These are phyloP conservation scores for Ceratotherium simum DNA, from an alignment of 2,113 vertebrate genomes.

Conservation along the genomic window DNA sequence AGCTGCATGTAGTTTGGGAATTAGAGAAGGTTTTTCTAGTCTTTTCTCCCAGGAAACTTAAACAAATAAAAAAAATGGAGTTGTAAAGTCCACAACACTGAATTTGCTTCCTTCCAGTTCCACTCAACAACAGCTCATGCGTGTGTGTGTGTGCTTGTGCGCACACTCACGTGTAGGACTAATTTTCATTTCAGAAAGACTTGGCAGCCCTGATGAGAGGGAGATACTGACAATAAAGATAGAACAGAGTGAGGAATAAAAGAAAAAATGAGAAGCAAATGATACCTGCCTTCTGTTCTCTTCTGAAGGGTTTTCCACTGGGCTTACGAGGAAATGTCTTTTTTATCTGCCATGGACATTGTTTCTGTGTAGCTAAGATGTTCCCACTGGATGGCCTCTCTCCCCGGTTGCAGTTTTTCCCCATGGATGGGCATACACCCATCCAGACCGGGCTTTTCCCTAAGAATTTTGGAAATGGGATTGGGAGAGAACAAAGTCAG, in stretches of 20 bases:
- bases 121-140: not conserved
- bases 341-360: not conserved
- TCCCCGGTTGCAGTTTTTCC: not conserved
- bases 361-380: not conserved
- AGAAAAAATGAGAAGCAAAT: not conserved
- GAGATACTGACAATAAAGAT: not conserved
- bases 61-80: not conserved
- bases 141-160: not conserved
- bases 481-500: not conserved
- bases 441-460: not conserved
- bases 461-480: not conserved
- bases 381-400: not conserved
- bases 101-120: not conserved
- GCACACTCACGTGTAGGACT: not conserved
- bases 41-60: not conserved
- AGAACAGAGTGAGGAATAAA: not conserved
- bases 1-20: not conserved
- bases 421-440: not conserved
- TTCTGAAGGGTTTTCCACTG: not conserved
- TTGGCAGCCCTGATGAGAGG: too few species aligned
- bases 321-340: not conserved
- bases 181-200: not conserved
- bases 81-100: not conserved
- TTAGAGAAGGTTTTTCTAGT: not conserved
- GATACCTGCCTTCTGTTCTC: not conserved